Evolutionary conservation across 2,888 invertebrate genomes (phyloP), one percentile per base, ranked within the genome.

Genomic region (Standfussiana lucernea): DNA sequence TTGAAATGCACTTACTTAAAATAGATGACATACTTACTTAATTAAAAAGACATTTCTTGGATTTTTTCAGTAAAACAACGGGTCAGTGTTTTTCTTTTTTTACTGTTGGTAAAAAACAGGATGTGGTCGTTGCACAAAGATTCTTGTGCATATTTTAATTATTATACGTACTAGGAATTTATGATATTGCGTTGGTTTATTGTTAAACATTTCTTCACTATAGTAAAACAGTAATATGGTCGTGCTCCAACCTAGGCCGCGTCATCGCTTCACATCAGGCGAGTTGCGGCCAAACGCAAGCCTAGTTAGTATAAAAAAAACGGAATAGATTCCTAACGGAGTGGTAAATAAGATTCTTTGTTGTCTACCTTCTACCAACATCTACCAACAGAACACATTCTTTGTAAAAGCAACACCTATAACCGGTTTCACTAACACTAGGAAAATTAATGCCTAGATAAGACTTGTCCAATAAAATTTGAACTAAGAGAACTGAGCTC

Each of bases 101-200:
- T 65, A 77, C 79, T 67, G 80, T 85, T 85, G 71, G 15, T 11
- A 70, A 76, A 75, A 15, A 18, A 35, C 66, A 79, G 72, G 75
- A 87, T 78, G 68, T 72, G 35, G 42, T 66, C 11, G 50, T 79
- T 79, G 68, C 75, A 42, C 53, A 40, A 65, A 56, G 5, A 74
- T 69, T 76, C 37, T 80, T 80, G n/a, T 68, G 59, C 50, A 72
- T 76, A 76, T 59, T 64, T 73, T 65, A n/a, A 59, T 24, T 24
- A 67, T 18, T n/a, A 42, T 47, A 28, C 0, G 0, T n/a, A 35
- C 64, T 37, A n/a, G n/a, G n/a, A n/a, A 40, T 65, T 80, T 56
- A 32, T 56, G 37, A 47, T 7, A 47, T 56, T 71, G 18, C 21
- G 15, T 35, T 47, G 10, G 21, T 45, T 45, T 42, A 59, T 42